phyloP scores from a whole-genome alignment of 2,113 vertebrate species.

The Planiliza haematocheilus region DNA sequence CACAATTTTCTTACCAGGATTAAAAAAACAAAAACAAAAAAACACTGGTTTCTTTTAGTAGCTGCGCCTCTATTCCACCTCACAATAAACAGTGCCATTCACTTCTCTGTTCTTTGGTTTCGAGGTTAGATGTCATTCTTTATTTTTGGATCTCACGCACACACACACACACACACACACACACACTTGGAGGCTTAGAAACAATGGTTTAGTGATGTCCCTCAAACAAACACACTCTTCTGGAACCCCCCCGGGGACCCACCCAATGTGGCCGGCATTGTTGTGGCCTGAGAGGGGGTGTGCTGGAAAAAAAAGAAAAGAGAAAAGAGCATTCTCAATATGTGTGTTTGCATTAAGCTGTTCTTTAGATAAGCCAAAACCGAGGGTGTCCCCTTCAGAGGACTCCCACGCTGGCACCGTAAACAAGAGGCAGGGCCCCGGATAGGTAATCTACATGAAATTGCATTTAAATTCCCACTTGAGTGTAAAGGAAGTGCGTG shows the following conservation, averaged over 20 bases:
- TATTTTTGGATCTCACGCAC: constrained; percentile 64
- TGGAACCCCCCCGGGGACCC: constrained; percentile 71
- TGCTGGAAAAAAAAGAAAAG: constrained; percentile 31
- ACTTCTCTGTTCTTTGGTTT: constrained; percentile 47
- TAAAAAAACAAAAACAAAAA: constrained; percentile 32
- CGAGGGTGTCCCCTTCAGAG: constrained; percentile 35
- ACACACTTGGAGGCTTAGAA: constrained; percentile 36
- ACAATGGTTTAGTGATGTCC: constrained; percentile 66
- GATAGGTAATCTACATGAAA: constrained; percentile 3
- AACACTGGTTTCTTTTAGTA: constrained; percentile 12
- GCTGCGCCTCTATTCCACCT: constrained; percentile 55
- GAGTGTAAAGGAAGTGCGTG: constrained; percentile 32
- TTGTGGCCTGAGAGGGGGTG: constrained; percentile 38
- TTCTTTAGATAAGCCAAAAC: constrained; percentile 64
- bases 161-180: constrained; percentile 24
- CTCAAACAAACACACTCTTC: constrained; percentile 76
- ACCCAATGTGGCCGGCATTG: constrained; percentile 71
- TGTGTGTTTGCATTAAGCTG: constrained; percentile 67
- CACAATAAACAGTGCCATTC: constrained; percentile 59
- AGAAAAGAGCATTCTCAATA: constrained; percentile 62
- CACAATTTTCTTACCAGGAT: constrained; percentile 50
- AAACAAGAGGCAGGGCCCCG: constrained; percentile 11
- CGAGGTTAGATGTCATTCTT: constrained; percentile 70
- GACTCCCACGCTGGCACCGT: constrained; percentile 25
- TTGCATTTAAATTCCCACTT: constrained; percentile 42